Conservation (phyloP, 2,113 vertebrate species). For the Fregata magnificens region DNA sequence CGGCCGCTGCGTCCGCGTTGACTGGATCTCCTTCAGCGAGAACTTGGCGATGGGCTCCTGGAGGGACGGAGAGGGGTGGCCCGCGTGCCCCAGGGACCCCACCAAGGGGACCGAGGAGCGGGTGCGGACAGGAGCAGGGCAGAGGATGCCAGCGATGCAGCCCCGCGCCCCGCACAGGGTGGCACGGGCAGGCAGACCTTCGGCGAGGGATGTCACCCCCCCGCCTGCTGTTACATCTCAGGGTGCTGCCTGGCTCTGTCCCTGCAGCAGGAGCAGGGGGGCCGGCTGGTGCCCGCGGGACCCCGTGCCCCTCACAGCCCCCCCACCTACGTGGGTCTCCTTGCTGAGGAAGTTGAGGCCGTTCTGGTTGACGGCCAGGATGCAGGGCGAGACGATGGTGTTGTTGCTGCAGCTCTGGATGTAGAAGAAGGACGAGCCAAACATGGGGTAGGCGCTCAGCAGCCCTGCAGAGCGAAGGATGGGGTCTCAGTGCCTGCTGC, state of each 20-base stretch:
- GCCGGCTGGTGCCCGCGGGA: rapidly evolving
- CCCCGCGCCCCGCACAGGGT: neutral
- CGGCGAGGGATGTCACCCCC: neutral
- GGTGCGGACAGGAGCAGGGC: rapidly evolving
- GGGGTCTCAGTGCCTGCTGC: conserved; percentile 76
- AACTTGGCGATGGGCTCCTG: conserved; percentile 88
- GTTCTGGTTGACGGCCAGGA: conserved; percentile 92
- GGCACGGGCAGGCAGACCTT: neutral
- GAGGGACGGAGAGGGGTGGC: neutral
- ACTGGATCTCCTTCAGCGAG: conserved; percentile 92
- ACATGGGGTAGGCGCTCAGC: conserved; percentile 91
- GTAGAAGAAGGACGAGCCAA: conserved; percentile 97
- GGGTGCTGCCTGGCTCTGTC: neutral
- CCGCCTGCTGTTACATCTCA: neutral
- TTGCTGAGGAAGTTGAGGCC: conserved; percentile 94
- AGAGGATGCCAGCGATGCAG: neutral
- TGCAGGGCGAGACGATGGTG: conserved; percentile 84
- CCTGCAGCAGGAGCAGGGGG: neutral
- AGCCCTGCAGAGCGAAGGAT: conserved; percentile 71
- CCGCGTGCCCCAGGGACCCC: rapidly evolving
- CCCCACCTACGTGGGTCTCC: conserved; percentile 87
- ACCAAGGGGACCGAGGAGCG: rapidly evolving
- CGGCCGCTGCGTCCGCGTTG: conserved; percentile 87
- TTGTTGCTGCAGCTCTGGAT: conserved; percentile 91
- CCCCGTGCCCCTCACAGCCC: neutral